A percentile compares a stretch with the other conserved stretches of the same genome.
phyloP scores from a whole-genome alignment of 2,888 invertebrate species.

The Acrobasis consociella region DNA sequence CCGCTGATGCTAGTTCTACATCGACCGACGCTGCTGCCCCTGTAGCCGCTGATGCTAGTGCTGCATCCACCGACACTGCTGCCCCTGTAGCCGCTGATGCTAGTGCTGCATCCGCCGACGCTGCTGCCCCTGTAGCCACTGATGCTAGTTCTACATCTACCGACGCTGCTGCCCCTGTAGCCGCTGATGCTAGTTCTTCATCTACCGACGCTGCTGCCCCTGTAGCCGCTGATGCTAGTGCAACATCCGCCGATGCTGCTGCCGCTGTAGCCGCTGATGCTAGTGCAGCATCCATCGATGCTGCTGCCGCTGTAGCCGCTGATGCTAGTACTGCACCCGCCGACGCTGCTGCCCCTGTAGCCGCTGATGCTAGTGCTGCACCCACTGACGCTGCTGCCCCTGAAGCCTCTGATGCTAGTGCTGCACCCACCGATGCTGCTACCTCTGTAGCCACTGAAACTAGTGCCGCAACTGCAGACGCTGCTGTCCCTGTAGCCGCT shows the following conservation, averaged over 20 bases:
- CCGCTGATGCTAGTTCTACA: not conserved
- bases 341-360: not conserved
- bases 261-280: not conserved
- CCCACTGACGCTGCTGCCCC: not conserved
- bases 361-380: not conserved
- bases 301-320: not conserved
- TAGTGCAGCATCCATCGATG: not conserved
- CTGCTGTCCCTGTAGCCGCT: not conserved
- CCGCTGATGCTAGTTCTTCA: not conserved
- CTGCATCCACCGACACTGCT: not conserved
- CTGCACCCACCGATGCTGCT: not conserved
- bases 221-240: not conserved
- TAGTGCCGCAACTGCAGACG: not conserved
- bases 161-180: not conserved
- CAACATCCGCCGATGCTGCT: not conserved
- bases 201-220: not conserved
- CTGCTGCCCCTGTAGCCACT: not conserved
- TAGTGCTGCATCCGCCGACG: not conserved
- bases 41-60: not conserved
- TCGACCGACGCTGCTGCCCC: not conserved
- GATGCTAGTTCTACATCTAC: not conserved
- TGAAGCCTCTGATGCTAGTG: not conserved
- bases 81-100: not conserved
- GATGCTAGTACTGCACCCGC: not conserved
- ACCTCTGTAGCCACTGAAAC: not conserved